Base-by-base conservation (phyloP, 2,888 invertebrate species). In the Trypoxylon attenuatum region DNA sequence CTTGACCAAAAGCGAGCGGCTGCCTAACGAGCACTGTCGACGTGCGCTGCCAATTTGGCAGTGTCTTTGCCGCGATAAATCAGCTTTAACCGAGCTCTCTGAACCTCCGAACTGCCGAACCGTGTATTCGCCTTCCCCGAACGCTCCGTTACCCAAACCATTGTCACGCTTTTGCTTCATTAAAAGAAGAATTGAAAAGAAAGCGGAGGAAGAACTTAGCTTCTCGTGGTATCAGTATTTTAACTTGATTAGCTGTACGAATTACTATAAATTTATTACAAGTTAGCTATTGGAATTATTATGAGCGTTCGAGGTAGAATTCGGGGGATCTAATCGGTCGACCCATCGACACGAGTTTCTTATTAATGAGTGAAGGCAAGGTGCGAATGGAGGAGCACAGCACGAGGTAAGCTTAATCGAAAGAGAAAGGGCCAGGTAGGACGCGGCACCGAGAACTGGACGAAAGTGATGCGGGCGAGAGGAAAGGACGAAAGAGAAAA, bases 21-120 rank as follows among this genome's bases (percentile, higher is more conserved):
- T 27, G 62, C 45, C 60, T 73, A 73, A 76, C 73, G 71, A 71
- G 65, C 46, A 19, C 22, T 51, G 54, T 33, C 43, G 45, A 61
- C 50, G 61, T 52, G 53, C 56, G 54, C 69, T 69, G 73, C 69
- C 76, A 73, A 73, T 76, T 76, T 75, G 73, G 73, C 69, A 69
- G 43, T 46, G 64, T 50, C 45, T 53, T 51, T 57, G 45, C 18
- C 19, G 39, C 69, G 62, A 73, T 76, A 76, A 76, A 76, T 76
- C 76, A 73, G 65, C 62, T 56, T 65, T 58, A 66, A 72, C 59
- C 69, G 51, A 50, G n/a, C n/a, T n/a, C n/a, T n/a, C n/a, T n/a
- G n/a, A n/a, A n/a, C n/a, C n/a, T 16, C 47, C 58, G 49, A 52
- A 59, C 54, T 25, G 51, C 50, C 61, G 58, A 64, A 56, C 45